phyloP scores from a whole-genome alignment of 1,140 invertebrate species.

The Marisa cornuarietis region DNA sequence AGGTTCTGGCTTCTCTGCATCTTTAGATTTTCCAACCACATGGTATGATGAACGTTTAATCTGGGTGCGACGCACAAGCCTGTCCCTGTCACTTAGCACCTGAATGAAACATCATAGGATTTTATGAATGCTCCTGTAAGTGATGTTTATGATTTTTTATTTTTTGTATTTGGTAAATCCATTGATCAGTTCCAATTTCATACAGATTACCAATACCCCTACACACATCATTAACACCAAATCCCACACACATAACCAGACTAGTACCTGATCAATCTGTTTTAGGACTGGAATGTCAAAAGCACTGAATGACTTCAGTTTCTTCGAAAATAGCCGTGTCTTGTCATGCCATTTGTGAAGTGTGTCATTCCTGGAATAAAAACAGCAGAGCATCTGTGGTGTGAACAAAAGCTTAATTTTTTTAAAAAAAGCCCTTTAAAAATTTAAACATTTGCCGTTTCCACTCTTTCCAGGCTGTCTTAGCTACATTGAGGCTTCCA shows the following conservation, averaged over 20 bases:
- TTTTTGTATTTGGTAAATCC: too few relatives aligned
- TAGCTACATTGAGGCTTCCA: background rate
- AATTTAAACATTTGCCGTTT: background rate
- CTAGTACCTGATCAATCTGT: constrained; percentile 81
- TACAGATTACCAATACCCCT: too few relatives aligned
- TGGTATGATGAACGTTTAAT: constrained; percentile 79
- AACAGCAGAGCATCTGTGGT: background rate
- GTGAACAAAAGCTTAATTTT: background rate
- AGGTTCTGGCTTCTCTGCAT: constrained; percentile 26
- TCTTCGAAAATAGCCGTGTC: constrained; percentile 74
- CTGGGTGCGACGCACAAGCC: constrained; percentile 83
- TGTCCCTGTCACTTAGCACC: constrained; percentile 79
- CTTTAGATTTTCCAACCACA: constrained; percentile 72
- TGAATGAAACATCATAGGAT: constrained; percentile 30
- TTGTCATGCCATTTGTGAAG: constrained; percentile 94
- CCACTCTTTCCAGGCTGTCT: background rate
- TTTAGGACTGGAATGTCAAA: constrained; percentile 81
- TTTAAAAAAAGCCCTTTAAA: background rate
- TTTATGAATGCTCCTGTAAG: too few relatives aligned
- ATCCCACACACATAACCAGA: background rate
- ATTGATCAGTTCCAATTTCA: too few relatives aligned
- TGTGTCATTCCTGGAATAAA: constrained; percentile 53
- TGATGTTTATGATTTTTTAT: too few relatives aligned
- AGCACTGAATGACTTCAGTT: constrained; percentile 71
- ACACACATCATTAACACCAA: background rate